Conservation (phyloP, 92 coral and sea anemone genomes). For the Meandrina meandrites region DNA sequence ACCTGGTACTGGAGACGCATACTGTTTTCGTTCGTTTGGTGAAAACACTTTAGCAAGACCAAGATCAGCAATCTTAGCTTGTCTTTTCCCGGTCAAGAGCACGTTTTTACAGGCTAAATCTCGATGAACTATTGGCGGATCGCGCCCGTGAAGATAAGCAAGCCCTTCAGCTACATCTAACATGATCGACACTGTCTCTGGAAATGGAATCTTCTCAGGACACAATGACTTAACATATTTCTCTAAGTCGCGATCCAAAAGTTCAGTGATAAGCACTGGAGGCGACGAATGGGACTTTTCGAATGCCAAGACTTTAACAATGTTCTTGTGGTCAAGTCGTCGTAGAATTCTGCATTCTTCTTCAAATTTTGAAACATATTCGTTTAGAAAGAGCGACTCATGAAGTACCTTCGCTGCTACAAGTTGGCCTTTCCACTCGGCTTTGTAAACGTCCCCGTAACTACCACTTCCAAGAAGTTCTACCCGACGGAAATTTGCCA, state of each 20-base stretch:
- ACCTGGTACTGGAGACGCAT: constrained; percentile 51
- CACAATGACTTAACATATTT: neutral
- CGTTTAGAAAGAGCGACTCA: neutral
- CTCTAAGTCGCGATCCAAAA: constrained; percentile 8
- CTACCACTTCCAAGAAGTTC: too few species aligned
- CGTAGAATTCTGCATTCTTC: constrained; percentile 13
- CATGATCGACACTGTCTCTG: too few species aligned
- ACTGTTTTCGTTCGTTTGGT: neutral
- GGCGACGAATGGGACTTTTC: neutral
- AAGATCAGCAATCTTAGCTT: constrained; percentile 61
- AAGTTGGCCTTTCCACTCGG: neutral
- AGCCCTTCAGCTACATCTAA: too few species aligned
- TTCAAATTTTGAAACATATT: neutral
- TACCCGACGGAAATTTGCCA: too few species aligned
- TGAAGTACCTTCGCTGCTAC: constrained; percentile 18
- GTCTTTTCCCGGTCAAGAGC: constrained; percentile 31
- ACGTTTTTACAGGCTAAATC: constrained; percentile 51
- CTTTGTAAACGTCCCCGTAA: constrained; percentile 12
- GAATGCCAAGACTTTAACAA: neutral
- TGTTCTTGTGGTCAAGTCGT: neutral
- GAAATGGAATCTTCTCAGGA: constrained; percentile 35
- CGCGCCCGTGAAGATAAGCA: constrained; percentile 24
- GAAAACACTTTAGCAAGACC: constrained; percentile 55
- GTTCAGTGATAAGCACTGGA: constrained; percentile 28
- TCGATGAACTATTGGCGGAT: constrained; percentile 54